These are phyloP conservation scores for Hydroisotoma schaefferi DNA, from an alignment of 2,888 invertebrate genomes.

Conservation along the genomic window DNA sequence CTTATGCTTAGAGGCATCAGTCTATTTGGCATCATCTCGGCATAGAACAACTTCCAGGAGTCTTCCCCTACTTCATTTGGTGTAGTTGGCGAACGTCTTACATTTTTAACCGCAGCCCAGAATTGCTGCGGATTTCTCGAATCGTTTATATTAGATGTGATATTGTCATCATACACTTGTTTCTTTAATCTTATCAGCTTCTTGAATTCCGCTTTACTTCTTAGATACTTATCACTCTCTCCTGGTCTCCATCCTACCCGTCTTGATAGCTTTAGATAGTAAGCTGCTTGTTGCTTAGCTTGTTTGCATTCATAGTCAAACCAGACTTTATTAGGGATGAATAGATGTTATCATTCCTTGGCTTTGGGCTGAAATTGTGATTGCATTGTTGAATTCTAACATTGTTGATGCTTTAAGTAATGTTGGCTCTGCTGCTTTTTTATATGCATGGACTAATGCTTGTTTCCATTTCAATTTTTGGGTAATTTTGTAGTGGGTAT, in stretches of 20 bases:
- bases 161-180: not conserved
- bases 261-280: not conserved
- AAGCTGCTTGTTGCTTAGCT: not conserved
- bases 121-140: not conserved
- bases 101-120: not conserved
- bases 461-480: not conserved
- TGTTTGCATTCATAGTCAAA: not conserved
- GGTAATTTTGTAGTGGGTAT: no score
- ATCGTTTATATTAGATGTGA: not conserved
- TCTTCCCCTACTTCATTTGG: not conserved
- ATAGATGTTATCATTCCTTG: not conserved
- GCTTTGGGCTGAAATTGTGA: not conserved
- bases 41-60: not conserved
- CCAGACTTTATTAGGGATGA: not conserved
- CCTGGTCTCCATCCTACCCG: not conserved
- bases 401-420: not conserved
- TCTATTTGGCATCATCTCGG: not conserved
- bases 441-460: not conserved
- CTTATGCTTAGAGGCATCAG: not conserved
- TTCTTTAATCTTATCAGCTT: not conserved
- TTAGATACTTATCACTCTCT: not conserved
- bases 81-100: not conserved
- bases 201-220: not conserved
- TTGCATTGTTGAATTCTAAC: not conserved
- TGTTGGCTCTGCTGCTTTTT: not conserved